phyloP scores from a whole-genome alignment of 2,888 invertebrate genomes.

The Tigriopus californicus region DNA sequence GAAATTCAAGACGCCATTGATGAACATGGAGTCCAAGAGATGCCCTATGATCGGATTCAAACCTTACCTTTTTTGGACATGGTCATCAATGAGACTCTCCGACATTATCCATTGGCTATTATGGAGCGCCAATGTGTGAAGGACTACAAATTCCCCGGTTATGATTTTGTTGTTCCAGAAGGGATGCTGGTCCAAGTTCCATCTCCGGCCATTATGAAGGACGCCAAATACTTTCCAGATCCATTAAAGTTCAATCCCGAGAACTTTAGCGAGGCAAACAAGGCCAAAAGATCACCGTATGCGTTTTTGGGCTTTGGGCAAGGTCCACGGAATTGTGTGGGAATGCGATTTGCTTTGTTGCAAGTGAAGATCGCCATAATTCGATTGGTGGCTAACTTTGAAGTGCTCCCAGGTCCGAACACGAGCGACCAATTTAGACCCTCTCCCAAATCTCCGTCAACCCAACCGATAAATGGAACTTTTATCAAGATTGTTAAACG shows the following conservation, averaged over 20 bases:
- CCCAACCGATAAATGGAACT: too few species aligned
- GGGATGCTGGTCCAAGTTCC: not conserved
- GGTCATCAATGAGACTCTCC: constrained; percentile 3
- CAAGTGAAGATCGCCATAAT: not conserved
- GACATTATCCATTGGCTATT: not conserved
- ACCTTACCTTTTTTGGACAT: constrained; percentile 2
- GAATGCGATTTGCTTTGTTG: constrained; percentile 14
- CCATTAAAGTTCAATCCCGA: not conserved
- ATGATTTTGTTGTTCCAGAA: not conserved
- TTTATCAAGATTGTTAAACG: too few species aligned
- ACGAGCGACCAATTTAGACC: not conserved
- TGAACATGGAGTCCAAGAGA: not conserved
- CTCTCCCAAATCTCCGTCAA: too few species aligned
- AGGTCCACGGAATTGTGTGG: constrained; percentile 17
- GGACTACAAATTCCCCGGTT: constrained; percentile 8
- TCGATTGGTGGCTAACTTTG: not conserved
- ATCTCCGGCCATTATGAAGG: not conserved
- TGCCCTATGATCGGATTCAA: constrained; percentile 2
- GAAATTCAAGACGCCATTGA: constrained; percentile 11
- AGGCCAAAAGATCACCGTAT: not conserved
- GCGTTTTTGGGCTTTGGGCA: constrained; percentile 14
- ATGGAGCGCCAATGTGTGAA: constrained; percentile 1
- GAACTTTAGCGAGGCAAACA: not conserved
- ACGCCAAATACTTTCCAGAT: not conserved
- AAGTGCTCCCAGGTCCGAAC: not conserved